Percentiles rank a stretch among this genome's conserved stretches.
These are phyloP conservation scores for Gambusia yucatana DNA, from an alignment of 2,797 vertebrate genomes.

Conservation along the genomic window DNA sequence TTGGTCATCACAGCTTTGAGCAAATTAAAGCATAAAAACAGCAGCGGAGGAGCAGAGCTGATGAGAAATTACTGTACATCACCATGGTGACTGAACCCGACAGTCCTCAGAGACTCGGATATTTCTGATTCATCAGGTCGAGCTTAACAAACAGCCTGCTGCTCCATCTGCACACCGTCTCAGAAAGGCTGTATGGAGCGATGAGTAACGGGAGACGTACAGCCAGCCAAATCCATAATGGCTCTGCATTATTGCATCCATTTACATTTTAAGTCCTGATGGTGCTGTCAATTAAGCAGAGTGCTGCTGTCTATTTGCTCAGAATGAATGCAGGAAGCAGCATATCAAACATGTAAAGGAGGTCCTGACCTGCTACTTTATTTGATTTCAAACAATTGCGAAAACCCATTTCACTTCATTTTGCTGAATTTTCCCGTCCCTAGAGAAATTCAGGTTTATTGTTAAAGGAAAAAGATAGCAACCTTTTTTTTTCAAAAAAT, in stretches of 20 bases:
- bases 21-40: conserved; percentile 6
- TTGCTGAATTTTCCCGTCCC: background rate
- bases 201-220: conserved; percentile 43
- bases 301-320: conserved; percentile 19
- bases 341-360: background rate
- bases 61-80: conserved; percentile 45
- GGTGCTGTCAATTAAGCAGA: background rate
- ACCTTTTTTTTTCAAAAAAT: background rate
- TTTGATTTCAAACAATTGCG: conserved; percentile 11
- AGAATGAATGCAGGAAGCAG: conserved; percentile 7
- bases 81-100: conserved; percentile 65
- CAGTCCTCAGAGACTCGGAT: conserved; percentile 52
- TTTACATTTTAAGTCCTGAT: conserved; percentile 39
- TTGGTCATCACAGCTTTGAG: background rate
- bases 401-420: background rate
- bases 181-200: conserved; percentile 35
- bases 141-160: conserved; percentile 64
- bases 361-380: background rate
- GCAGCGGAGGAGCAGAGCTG: conserved; percentile 29
- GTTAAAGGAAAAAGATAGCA: background rate
- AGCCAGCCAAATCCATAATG: conserved; percentile 42
- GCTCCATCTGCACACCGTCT: conserved; percentile 66
- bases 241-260: conserved; percentile 39
- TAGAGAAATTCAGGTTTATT: background rate
- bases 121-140: conserved; percentile 75